Evolutionary conservation across 2,888 invertebrate genomes (phyloP).

Genomic region (Pheosia gnoma): DNA sequence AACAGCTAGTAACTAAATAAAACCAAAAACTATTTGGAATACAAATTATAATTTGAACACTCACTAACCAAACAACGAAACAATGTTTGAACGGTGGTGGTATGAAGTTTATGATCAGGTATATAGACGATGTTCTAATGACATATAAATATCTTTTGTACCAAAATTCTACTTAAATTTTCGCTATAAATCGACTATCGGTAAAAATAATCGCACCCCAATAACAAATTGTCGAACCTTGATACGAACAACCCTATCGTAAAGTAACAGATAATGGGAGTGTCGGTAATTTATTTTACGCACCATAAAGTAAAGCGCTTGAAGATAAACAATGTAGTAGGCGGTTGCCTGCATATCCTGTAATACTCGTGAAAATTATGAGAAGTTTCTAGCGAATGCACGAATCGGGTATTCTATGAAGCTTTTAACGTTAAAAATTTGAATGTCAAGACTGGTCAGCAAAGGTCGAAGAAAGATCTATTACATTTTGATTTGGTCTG

Average conservation of each 20-base stretch:
- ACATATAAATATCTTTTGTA: neutral
- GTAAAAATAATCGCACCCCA: slow-evolving; percentile 1
- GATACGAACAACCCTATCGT: slow-evolving; percentile 24
- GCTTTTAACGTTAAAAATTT: too few species aligned
- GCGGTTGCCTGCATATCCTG: neutral
- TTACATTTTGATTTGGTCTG: too few species aligned
- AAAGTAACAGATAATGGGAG: slow-evolving; percentile 32
- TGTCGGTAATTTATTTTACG: slow-evolving; percentile 61
- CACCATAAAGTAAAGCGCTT: slow-evolving; percentile 62
- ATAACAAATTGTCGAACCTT: too few species aligned
- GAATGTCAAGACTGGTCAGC: too few species aligned
- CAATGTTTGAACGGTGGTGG: slow-evolving; percentile 17
- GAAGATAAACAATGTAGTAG: slow-evolving; percentile 45
- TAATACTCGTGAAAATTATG: neutral
- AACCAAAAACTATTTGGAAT: slow-evolving; percentile 11
- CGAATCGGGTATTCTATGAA: neutral
- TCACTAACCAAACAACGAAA: slow-evolving; percentile 27
- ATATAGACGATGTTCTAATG: neutral
- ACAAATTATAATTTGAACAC: slow-evolving; percentile 31
- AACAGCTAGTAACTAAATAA: slow-evolving; percentile 8
- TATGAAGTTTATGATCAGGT: neutral
- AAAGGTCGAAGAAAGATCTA: too few species aligned
- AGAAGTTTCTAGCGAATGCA: neutral
- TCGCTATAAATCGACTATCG: slow-evolving; percentile 2
- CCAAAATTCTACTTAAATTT: neutral